phyloP scores from a whole-genome alignment of 2,888 invertebrate genomes.

The Synergus japonicus region DNA sequence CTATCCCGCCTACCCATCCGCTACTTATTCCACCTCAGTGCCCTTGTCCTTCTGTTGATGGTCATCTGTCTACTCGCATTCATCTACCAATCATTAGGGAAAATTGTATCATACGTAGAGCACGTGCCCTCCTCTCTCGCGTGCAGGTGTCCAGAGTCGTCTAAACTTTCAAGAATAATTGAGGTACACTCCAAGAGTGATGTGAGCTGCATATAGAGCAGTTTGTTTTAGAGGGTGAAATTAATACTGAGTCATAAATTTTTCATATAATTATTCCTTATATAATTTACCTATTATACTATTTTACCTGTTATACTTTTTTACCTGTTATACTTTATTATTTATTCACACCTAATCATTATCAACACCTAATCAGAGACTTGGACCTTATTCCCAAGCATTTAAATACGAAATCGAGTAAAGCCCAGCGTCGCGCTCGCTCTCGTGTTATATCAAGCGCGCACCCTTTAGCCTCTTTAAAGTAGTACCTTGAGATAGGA shows the following conservation, averaged over 20 bases:
- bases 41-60: slow-evolving; percentile 17
- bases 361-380: background rate
- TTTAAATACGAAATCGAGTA: background rate
- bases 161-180: slow-evolving; percentile 1
- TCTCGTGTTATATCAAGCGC: background rate
- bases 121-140: background rate
- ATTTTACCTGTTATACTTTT: no score
- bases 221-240: background rate
- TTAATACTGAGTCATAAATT: background rate
- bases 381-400: background rate
- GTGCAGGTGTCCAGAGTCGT: slow-evolving; percentile 1
- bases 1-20: slow-evolving; percentile 12
- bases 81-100: slow-evolving; percentile 20
- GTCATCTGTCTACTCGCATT: slow-evolving; percentile 13
- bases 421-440: background rate
- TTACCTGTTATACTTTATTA: background rate
- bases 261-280: background rate
- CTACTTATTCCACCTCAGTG: slow-evolving; percentile 18
- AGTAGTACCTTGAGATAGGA: slow-evolving; percentile 21
- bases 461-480: slow-evolving; percentile 8
- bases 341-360: background rate
- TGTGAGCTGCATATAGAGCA: background rate
- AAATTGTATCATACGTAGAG: slow-evolving; percentile 1
- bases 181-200: background rate
- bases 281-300: no score